A percentile compares a stretch with the other conserved stretches of the same genome.
phyloP scores from a whole-genome alignment of 2,797 vertebrate genomes.

The Limnodromus scolopaceus region DNA sequence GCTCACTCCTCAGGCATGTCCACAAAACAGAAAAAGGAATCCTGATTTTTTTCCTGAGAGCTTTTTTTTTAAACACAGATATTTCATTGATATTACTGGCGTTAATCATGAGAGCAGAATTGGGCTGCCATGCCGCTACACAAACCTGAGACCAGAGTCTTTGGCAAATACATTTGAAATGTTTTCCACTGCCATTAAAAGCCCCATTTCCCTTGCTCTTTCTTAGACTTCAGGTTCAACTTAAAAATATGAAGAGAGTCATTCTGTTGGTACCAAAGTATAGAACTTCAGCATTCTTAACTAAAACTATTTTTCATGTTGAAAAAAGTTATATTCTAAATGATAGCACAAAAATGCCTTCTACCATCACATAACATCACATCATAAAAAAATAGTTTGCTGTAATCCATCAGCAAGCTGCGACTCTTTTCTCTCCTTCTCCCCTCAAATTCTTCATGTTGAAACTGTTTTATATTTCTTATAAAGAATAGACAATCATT shows the following conservation, averaged over 20 bases:
- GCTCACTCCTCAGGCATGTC: not conserved
- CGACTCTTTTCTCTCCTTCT: not conserved
- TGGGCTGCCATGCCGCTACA: not conserved
- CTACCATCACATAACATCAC: not conserved
- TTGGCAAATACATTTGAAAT: not conserved
- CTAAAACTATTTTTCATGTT: not conserved
- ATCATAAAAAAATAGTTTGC: not conserved
- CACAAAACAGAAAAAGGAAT: not conserved
- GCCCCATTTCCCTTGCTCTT: not conserved
- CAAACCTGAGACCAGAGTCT: not conserved
- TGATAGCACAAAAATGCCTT: not conserved
- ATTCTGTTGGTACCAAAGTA: not conserved
- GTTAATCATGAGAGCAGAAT: not conserved
- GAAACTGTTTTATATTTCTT: constrained; percentile 47
- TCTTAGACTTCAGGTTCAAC: not conserved
- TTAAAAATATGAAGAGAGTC: not conserved
- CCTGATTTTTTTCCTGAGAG: not conserved
- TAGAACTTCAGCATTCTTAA: not conserved
- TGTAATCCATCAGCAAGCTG: constrained; percentile 53
- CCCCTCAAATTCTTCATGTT: not conserved
- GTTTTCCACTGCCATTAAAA: not conserved
- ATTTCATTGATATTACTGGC: not conserved
- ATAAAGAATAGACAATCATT: constrained; percentile 54
- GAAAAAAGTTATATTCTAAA: not conserved
- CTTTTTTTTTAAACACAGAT: not conserved